Evolutionary conservation across 92 coral and sea anemone species (phyloP).

Genomic region (Montipora capitata): DNA sequence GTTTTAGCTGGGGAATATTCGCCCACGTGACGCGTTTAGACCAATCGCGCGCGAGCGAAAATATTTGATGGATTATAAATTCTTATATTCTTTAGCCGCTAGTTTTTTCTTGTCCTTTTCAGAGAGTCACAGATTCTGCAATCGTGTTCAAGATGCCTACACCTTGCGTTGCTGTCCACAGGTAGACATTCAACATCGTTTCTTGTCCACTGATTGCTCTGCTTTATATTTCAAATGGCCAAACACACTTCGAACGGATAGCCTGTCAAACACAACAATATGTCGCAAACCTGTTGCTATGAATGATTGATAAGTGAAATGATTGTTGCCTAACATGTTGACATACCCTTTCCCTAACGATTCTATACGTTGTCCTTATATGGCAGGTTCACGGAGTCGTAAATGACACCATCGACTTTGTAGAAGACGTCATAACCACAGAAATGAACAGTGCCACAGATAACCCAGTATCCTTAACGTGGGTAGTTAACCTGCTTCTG

Average conservation of each 20-base stretch:
- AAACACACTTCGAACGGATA: no score
- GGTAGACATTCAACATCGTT: constrained; percentile 41
- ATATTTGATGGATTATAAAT: no score
- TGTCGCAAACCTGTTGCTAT: no score
- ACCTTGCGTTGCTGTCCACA: constrained; percentile 98
- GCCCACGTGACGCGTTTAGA: no score
- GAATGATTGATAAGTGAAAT: no score
- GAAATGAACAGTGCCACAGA: constrained; percentile 99
- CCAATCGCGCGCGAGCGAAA: no score
- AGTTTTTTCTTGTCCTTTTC: not conserved
- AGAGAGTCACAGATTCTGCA: constrained; percentile 96
- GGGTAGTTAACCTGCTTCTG: not conserved
- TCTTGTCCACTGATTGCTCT: no score
- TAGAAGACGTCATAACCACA: constrained; percentile 88
- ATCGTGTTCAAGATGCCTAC: constrained; percentile 96
- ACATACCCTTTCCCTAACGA: not conserved
- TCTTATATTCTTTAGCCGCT: no score
- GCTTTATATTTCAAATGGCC: no score
- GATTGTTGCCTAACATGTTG: no score
- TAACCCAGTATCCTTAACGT: constrained; percentile 95
- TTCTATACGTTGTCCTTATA: not conserved
- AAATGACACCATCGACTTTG: constrained; percentile 94
- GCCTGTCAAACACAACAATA: no score
- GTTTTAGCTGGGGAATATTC: no score
- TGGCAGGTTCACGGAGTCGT: constrained; percentile 95